Evolutionary conservation across 2,888 invertebrate species (phyloP), one percentile per base, ranked within the genome.

Genomic region (Aromia moschata): DNA sequence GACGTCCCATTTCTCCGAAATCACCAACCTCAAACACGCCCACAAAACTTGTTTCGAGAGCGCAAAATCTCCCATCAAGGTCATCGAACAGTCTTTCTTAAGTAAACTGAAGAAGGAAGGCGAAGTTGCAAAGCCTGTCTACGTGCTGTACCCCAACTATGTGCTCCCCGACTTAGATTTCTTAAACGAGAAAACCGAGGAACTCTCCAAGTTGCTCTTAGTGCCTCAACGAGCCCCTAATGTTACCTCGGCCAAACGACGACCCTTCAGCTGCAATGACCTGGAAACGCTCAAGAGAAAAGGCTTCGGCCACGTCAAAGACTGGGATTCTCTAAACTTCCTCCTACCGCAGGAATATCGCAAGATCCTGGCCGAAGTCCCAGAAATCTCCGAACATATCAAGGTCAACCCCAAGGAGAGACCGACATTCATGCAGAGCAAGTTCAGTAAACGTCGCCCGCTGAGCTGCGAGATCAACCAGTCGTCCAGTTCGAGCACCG

Each of bases 311-410:
- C 95, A 96, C 76, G 90, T 97, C 5, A 88, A 89, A 76, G 97
- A 97, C 79, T 97, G 96, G 96, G 93, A 94, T 73, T 96, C 95
- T 0, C 82, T 97, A 49, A 93, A 92, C 71, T 90, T 96, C 68
- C 84, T 97, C 45, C 81, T 97, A 63, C 97, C 97, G 2, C 83
- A 85, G 65, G 94, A 97, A 79, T 94, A 92, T 77, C 87, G 88
- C 64, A 89, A 90, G 74, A 85, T 94, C 65, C 78, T 95, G 46
- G 86, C 89, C 11, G 92, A 93, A 78, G 86, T 93, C 72, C 93
- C 93, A 4, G 92, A 93, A 81, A 83, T 92, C 43, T 84, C 87
- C 65, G 85, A 85, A 70, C 86, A 88, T 69, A 80, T 87, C 33
- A 88, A 86, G 72, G 82, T 84, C 43, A 84, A 82, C 64, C 79